Conservation (phyloP, 2,113 vertebrate genomes). For the Micronycteris hirsuta region DNA sequence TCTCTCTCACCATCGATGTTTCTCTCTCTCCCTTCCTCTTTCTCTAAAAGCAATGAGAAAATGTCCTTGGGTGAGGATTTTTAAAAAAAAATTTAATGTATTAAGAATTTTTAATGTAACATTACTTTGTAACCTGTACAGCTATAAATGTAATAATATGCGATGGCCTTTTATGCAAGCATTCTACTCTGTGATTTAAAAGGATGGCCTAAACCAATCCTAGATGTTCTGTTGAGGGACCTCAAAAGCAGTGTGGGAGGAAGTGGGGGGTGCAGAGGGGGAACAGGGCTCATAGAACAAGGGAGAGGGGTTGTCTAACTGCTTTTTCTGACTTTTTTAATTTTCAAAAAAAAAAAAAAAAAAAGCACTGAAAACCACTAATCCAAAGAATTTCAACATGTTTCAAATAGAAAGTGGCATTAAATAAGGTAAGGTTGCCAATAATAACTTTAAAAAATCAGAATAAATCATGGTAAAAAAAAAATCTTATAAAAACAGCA, state of each 20-base stretch:
- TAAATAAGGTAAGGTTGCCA: constrained; percentile 5
- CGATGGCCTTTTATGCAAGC: not conserved
- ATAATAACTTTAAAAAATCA: constrained; percentile 35
- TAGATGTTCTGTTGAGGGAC: not conserved
- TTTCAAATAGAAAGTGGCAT: constrained; percentile 38
- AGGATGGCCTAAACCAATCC: not conserved
- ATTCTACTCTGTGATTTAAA: not conserved
- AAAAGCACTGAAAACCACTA: not conserved
- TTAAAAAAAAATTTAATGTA: not conserved
- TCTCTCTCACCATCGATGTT: too few relatives aligned
- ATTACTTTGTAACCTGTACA: not conserved
- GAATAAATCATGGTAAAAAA: not conserved
- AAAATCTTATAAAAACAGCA: constrained; percentile 12
- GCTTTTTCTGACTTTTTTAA: constrained; percentile 37
- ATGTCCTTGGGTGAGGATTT: too few relatives aligned
- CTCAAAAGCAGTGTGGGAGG: not conserved
- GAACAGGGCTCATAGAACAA: not conserved
- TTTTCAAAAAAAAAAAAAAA: not conserved
- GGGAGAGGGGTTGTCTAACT: not conserved
- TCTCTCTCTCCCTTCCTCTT: too few relatives aligned
- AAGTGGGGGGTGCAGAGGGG: not conserved
- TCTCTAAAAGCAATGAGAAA: too few relatives aligned
- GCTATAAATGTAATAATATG: constrained; percentile 16
- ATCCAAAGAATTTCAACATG: constrained; percentile 11
- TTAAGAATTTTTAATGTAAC: not conserved